phyloP scores from a whole-genome alignment of 2,113 vertebrate genomes.

The Sinosuthora webbiana region DNA sequence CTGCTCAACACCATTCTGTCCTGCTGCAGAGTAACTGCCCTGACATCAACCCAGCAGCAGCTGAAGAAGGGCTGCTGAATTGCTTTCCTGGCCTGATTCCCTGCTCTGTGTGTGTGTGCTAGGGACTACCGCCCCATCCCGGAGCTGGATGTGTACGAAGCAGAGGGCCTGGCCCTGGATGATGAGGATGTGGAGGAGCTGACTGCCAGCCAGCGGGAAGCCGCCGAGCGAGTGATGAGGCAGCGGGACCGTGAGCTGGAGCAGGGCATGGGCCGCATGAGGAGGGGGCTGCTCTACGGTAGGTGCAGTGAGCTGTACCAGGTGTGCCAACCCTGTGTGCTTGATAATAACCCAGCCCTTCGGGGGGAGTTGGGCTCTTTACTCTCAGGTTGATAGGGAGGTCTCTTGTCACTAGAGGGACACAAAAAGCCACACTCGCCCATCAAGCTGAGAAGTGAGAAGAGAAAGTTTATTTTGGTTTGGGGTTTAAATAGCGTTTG shows the following conservation, averaged over 20 bases:
- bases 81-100: background rate
- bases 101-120: background rate
- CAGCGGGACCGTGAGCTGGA: conserved; percentile 85
- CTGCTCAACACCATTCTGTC: fast-evolving
- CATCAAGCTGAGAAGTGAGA: no score
- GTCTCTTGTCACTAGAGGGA: background rate
- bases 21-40: background rate
- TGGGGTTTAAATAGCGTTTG: no score
- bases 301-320: background rate
- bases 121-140: conserved; percentile 95
- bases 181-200: conserved; percentile 90
- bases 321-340: background rate
- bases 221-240: conserved; percentile 88
- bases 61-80: background rate
- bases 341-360: background rate
- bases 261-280: conserved; percentile 82
- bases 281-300: conserved; percentile 86
- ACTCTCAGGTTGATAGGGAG: background rate
- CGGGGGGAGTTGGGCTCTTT: background rate
- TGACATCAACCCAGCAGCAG: background rate
- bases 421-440: no score
- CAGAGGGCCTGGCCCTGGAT: conserved; percentile 87
- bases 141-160: conserved; percentile 88
- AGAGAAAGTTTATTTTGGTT: no score
- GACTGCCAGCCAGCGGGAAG: conserved; percentile 88